A percentile compares a stretch with the other conserved stretches of the same genome.
Evolutionary conservation across 2,113 vertebrate species (phyloP).

Genomic region (Columbina picui): DNA sequence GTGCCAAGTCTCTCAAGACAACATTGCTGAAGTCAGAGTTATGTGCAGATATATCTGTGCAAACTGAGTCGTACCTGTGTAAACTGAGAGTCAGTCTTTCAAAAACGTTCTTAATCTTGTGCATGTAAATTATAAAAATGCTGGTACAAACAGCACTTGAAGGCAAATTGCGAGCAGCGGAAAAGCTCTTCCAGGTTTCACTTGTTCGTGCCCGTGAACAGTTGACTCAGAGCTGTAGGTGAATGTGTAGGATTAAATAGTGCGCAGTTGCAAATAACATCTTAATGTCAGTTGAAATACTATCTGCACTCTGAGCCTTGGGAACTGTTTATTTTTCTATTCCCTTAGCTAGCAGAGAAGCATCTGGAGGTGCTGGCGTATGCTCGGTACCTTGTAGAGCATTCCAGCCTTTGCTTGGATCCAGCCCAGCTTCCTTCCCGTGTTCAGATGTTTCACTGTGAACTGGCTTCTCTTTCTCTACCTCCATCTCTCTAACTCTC

Average conservation of each 20-base stretch:
- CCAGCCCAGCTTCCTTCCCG: not conserved
- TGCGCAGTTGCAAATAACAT: not conserved
- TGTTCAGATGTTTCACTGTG: constrained; percentile 1
- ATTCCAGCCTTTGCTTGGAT: not conserved
- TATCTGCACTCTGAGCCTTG: not conserved
- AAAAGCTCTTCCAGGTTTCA: not conserved
- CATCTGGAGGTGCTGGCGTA: not conserved
- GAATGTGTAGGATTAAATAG: not conserved
- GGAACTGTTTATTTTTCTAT: not conserved
- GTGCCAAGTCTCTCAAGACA: not conserved
- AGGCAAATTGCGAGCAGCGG: not conserved
- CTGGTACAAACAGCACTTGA: not conserved
- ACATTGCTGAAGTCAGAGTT: not conserved
- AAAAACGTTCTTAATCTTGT: not conserved
- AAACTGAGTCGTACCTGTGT: not conserved
- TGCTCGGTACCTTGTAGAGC: not conserved
- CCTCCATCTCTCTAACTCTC: not conserved
- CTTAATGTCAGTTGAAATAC: not conserved
- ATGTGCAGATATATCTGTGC: not conserved
- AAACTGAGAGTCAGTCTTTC: not conserved
- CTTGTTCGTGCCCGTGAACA: not conserved
- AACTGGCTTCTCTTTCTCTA: not conserved
- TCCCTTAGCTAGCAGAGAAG: not conserved
- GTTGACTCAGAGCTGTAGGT: not conserved
- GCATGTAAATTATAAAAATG: not conserved